A percentile compares a stretch with the other conserved stretches of the same genome.
Conservation (phyloP, 2,888 invertebrate genomes). For the Himalopsyche japonica region DNA sequence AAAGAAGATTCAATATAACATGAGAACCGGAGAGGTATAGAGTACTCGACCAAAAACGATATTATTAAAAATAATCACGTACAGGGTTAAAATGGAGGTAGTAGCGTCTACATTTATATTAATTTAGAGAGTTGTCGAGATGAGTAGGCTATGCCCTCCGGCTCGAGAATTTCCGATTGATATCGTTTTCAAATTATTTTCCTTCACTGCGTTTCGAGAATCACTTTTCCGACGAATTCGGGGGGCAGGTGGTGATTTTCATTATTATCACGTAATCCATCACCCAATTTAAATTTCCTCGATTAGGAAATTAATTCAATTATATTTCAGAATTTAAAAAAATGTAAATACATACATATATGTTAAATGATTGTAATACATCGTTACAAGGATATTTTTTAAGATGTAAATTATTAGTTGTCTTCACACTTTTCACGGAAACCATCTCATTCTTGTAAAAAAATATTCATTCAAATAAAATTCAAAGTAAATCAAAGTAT, state of each 20-base stretch:
- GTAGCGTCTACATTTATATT: not conserved
- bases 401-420: no score
- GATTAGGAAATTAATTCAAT: not conserved
- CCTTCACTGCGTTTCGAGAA: not conserved
- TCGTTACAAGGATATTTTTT: no score
- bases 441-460: no score
- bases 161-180: not conserved
- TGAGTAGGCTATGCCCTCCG: not conserved
- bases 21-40: no score
- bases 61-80: not conserved
- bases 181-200: not conserved
- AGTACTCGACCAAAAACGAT: no score
- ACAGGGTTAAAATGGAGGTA: not conserved
- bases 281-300: not conserved
- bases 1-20: no score
- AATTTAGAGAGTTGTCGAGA: not conserved
- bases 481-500: no score
- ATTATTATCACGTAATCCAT: not conserved
- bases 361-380: no score
- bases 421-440: no score
- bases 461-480: no score
- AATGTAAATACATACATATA: no score
- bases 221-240: not conserved
- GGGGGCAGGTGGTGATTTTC: not conserved
- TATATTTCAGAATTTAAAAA: not conserved